Evolutionary conservation across 2,797 vertebrate genomes (phyloP), one percentile per base, ranked within the genome.

Genomic region (Pseudochromis fuscus): DNA sequence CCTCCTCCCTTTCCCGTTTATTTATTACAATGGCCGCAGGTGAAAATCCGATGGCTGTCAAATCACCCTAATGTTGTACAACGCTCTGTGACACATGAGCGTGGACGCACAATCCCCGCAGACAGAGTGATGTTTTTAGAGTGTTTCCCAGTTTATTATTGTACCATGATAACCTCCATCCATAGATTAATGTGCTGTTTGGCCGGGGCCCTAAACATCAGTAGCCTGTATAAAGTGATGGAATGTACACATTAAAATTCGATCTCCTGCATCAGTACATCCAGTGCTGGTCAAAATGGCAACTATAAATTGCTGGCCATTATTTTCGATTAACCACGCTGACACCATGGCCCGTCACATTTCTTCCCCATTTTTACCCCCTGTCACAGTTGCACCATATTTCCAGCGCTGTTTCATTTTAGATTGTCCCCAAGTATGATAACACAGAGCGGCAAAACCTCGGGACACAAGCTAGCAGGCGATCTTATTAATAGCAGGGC

Each of bases 191-290:
- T 85, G 77, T 76, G 73, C 69, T 52, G 80, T 85, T 86, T 83
- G 83, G 87, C 84, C 2, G 7, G 9, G 35, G 79, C 85, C 83
- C 74, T 86, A 75, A 90, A 90, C 86, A 92, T 86, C 88, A 80
- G 84, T 79, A 68, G 75, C 79, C 85, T 75, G 66, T 75, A 81
- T 69, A 79, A 86, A 84, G 88, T 92, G 91, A 93, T 91, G 84
- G 88, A 93, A 90, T 71, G 64, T 82, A 68, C 77, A 82, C 91
- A 91, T 93, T 89, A 90, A 91, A 93, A 92, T 92, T 90, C 82
- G 56, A 93, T 93, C 92, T 92, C 88, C 66, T 87, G 88, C 88
- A 91, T 93, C 92, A 90, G 88, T 91, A 91, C 88, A 85, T 90
- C 72, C 87, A 85, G 52, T 55, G 72, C 79, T 74, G 84, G 87